Evolutionary conservation across 1,140 invertebrate species (phyloP), one percentile per base, ranked within the genome.

Genomic region (Cyclargus thomasi): DNA sequence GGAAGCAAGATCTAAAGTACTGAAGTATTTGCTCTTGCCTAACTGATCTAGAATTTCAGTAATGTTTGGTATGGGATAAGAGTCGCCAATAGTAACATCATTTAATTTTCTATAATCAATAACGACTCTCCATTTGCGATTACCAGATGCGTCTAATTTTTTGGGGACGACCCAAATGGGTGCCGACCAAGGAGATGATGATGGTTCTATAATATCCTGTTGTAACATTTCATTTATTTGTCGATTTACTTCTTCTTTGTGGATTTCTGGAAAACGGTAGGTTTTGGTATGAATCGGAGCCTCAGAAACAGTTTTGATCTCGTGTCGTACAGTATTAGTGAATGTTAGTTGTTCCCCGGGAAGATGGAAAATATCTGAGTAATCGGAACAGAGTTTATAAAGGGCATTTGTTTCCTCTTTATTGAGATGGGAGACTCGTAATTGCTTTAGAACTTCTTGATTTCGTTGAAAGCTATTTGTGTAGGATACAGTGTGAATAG

Each of bases 141-240:
- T 5, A 2, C 62, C 79, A 3, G 74, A 78, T 0, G 80, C 76
- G 53, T 88, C 83, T 16, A 67, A 3, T 70, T 88, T 86, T 68
- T 86, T 89, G 0, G 80, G 79, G 36, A 39, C 36, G 10, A 39
- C 36, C 36, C 36, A 75, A 22, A 75, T 68, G 1, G 71, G 74
- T 3, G 74, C 53, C 1, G 69, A 70, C 65, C 67, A 71, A 2
- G 67, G 67, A n/a, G 67, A 68, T 11, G 36, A 22, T 7, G 67
- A 71, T 1, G 70, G 70, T n/a, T 55, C 8, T 20, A 55, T 55
- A 4, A 55, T 55, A 4, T n/a, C 53, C 17, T 55, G 16, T 17
- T n/a, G 16, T 57, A 70, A 20, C 68, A 84, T 83, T 67, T 83
- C 69, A 10, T 77, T 65, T 62, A 85, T 76, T 78, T 85, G 82